Percentiles rank a stretch among this genome's conserved stretches.
These are phyloP conservation scores for Hemibagrus guttatus DNA, from an alignment of 2,797 vertebrate genomes.

Conservation along the genomic window DNA sequence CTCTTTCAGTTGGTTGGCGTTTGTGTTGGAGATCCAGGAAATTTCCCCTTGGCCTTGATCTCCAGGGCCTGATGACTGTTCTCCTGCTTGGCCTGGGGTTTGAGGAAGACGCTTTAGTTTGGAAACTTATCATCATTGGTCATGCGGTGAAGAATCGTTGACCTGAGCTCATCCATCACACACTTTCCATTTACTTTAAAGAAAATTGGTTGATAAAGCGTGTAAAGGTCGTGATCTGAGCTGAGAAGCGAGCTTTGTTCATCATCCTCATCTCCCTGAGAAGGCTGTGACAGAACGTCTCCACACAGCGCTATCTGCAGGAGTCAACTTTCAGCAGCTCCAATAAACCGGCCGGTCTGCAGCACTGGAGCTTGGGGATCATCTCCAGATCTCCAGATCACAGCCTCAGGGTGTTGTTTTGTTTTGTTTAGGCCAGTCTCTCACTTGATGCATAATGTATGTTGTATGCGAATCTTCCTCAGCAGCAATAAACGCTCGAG, in stretches of 20 bases:
- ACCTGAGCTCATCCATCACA: background rate
- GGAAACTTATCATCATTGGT: background rate
- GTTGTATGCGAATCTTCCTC: conserved; percentile 39
- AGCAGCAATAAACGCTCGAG: conserved; percentile 31
- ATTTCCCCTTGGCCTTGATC: background rate
- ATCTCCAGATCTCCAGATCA: conserved; percentile 2
- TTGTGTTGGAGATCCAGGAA: background rate
- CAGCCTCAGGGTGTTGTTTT: background rate
- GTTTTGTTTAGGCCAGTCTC: background rate
- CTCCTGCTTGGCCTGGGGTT: background rate
- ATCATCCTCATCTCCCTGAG: conserved; percentile 17
- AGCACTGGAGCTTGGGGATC: conserved; percentile 34
- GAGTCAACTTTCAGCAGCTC: conserved; percentile 54
- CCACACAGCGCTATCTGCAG: conserved; percentile 48
- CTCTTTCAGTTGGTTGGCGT: no score
- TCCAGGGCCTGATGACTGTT: background rate
- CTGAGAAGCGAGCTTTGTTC: conserved; percentile 26
- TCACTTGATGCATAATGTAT: conserved; percentile 47
- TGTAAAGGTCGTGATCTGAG: background rate
- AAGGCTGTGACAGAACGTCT: conserved; percentile 51
- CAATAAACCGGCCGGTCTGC: conserved; percentile 48
- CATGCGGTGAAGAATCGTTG: background rate
- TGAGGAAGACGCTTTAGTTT: background rate
- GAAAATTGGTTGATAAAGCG: background rate
- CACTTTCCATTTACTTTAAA: background rate